These are phyloP conservation scores for Axis porcinus DNA, from an alignment of 2,113 vertebrate species.

Conservation along the genomic window DNA sequence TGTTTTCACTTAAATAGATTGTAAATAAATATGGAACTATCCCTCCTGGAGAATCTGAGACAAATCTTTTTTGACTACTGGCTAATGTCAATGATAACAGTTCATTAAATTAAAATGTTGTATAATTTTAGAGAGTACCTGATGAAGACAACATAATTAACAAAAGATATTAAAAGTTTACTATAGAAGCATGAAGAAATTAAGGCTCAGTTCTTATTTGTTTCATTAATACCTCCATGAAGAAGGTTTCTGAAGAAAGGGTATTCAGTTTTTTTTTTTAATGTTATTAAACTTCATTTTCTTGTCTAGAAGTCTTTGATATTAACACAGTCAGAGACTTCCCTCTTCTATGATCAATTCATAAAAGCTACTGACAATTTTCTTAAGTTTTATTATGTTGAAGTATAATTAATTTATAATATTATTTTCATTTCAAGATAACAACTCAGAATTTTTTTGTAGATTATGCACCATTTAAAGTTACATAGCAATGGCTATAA, in stretches of 20 bases:
- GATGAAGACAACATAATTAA: not conserved
- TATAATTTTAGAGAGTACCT: not conserved
- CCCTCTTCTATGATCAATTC: not conserved
- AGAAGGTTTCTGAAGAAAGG: not conserved
- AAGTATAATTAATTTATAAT: not conserved
- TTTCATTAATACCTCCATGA: not conserved
- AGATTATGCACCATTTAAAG: not conserved
- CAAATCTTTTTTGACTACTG: not conserved
- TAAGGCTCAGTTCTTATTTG: not conserved
- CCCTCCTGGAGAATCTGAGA: not conserved
- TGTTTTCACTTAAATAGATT: not conserved
- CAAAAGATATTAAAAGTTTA: not conserved
- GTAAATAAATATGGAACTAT: not conserved
- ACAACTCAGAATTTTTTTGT: not conserved
- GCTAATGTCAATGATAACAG: not conserved
- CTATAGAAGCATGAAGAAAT: not conserved
- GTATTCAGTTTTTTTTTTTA: not conserved
- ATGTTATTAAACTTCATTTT: constrained; percentile 3
- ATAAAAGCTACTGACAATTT: not conserved
- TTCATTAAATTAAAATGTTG: not conserved
- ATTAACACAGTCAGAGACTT: not conserved
- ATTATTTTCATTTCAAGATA: not conserved
- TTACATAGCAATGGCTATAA: not conserved
- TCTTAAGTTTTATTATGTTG: not conserved
- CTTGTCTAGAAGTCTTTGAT: not conserved